Percentiles rank a stretch among this genome's conserved stretches.
Evolutionary conservation across 2,113 vertebrate species (phyloP).

Genomic region (Merops nubicus): DNA sequence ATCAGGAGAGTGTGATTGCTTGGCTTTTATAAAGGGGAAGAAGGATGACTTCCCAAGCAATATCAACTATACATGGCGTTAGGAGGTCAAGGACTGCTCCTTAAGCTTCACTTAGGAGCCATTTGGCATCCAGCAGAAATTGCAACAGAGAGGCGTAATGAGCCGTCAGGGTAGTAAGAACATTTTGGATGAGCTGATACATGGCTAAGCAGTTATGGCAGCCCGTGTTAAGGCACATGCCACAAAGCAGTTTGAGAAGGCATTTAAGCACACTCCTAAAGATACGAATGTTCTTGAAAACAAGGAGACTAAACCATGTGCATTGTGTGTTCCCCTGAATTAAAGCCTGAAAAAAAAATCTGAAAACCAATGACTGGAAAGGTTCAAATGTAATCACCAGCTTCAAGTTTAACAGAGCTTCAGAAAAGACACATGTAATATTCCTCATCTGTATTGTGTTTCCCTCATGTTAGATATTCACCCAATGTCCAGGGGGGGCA

Average conservation of each 20-base stretch:
- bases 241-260: conserved; percentile 32
- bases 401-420: not conserved
- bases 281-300: conserved; percentile 10
- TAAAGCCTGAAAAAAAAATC: not conserved
- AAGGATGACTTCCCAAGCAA: not conserved
- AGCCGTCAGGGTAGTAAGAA: conserved; percentile 29
- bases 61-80: not conserved
- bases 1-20: not conserved
- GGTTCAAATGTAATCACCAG: not conserved
- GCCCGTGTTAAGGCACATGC: not conserved
- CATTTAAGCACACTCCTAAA: conserved; percentile 10
- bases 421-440: not conserved
- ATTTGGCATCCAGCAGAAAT: conserved; percentile 15
- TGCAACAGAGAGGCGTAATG: conserved; percentile 25
- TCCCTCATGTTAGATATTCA: not conserved
- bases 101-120: conserved; percentile 6
- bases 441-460: not conserved
- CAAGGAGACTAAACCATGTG: not conserved
- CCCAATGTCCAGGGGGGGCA: not conserved
- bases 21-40: not conserved
- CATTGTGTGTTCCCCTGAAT: not conserved
- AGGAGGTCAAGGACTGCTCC: not conserved
- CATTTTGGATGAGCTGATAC: conserved; percentile 24
- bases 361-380: conserved; percentile 7
- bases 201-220: conserved; percentile 14